Evolutionary conservation across 30 jellyfish, hydroid and myxozoan species (phyloP).

Genomic region (Clytia hemisphaerica): DNA sequence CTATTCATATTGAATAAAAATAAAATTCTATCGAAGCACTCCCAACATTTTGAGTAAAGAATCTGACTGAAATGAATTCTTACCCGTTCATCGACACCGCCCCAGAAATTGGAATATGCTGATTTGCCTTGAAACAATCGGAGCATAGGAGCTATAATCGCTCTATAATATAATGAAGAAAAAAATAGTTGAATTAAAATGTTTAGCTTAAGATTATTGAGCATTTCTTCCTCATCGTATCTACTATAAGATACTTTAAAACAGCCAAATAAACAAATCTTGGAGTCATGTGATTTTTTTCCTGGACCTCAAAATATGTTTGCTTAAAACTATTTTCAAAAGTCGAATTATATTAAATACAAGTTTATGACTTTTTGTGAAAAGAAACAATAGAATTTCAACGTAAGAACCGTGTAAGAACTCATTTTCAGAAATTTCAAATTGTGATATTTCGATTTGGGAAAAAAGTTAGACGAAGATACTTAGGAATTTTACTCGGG

Average conservation of each 20-base stretch:
- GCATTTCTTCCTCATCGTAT: no score
- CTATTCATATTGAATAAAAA: background rate
- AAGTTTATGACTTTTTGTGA: background rate
- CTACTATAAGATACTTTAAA: background rate
- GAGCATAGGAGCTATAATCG: slow-evolving; percentile 85
- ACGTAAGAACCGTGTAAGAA: no score
- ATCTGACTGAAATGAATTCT: background rate
- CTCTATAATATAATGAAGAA: slow-evolving; percentile 35
- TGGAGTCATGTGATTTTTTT: background rate
- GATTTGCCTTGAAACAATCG: slow-evolving; percentile 44
- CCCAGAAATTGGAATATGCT: slow-evolving; percentile 86
- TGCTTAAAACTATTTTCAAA: no score
- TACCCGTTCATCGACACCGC: slow-evolving; percentile 86
- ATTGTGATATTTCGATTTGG: no score
- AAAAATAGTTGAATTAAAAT: no score
- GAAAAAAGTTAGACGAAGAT: no score
- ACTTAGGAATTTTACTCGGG: background rate
- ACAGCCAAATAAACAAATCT: background rate
- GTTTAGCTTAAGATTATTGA: no score
- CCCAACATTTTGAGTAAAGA: background rate
- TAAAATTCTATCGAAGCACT: background rate
- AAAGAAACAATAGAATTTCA: no score
- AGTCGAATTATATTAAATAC: no score
- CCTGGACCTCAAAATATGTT: no score
- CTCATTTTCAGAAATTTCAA: no score